Evolutionary conservation across 2,888 invertebrate species (phyloP).

Genomic region (Pediacus dermestoides): DNA sequence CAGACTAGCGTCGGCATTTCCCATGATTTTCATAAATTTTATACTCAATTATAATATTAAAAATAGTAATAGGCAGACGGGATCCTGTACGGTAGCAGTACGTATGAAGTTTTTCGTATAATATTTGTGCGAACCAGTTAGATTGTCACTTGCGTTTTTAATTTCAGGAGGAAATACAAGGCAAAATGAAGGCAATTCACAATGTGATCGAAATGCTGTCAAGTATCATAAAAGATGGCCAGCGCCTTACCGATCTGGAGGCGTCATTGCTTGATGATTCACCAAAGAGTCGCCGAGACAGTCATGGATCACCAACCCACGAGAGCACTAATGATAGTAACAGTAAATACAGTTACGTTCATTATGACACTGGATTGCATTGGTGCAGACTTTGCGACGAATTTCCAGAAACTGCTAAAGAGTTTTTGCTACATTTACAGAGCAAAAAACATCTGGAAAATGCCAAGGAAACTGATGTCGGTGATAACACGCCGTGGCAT

Average conservation of each 20-base stretch:
- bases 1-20: conserved; percentile 10
- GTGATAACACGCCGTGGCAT: conserved; percentile 78
- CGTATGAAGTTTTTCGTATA: conserved; percentile 24
- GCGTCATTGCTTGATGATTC: conserved; percentile 33
- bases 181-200: conserved; percentile 76
- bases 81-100: conserved; percentile 3
- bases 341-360: conserved; percentile 69
- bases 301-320: conserved; percentile 21
- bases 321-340: conserved; percentile 3
- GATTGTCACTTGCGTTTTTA: conserved; percentile 18
- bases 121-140: conserved; percentile 10
- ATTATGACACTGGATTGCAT: conserved; percentile 86
- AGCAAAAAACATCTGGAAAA: conserved; percentile 70
- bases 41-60: conserved; percentile 13
- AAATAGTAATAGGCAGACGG: conserved; percentile 19
- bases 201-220: conserved; percentile 87
- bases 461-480: conserved; percentile 56
- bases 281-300: conserved; percentile 37
- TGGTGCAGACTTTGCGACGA: conserved; percentile 86
- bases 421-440: conserved; percentile 80
- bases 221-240: conserved; percentile 75
- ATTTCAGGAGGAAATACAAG: conserved; percentile 70
- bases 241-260: conserved; percentile 49
- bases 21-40: conserved; percentile 17
- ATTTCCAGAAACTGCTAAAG: conserved; percentile 83